phyloP scores from a whole-genome alignment of 2,113 vertebrate species.

The Dissostichus mawsoni region DNA sequence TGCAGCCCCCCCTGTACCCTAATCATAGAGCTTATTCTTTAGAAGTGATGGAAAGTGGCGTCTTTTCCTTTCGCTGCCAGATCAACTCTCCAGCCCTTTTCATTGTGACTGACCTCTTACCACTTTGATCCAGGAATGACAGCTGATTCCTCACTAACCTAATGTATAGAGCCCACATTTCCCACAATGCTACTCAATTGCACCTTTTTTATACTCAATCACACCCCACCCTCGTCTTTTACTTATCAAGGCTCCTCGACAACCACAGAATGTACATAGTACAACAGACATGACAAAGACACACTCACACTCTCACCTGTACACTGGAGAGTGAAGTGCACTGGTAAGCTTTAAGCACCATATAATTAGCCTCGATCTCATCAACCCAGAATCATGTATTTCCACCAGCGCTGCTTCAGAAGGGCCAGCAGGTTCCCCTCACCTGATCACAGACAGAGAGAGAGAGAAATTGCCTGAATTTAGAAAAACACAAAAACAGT shows the following conservation, averaged over 20 bases:
- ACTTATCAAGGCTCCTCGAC: background rate
- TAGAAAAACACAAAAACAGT: no score
- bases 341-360: constrained; percentile 97
- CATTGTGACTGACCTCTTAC: background rate
- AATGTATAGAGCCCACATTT: no score
- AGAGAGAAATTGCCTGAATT: background rate
- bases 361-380: constrained; percentile 96
- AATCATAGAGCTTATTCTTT: no score
- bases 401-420: constrained; percentile 97
- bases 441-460: constrained; percentile 78
- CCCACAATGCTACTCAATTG: no score
- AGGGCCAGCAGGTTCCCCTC: constrained; percentile 96
- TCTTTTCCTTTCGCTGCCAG: background rate
- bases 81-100: background rate
- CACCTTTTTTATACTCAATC: no score
- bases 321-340: constrained; percentile 96
- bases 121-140: background rate
- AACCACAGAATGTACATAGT: background rate
- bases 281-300: background rate
- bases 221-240: no score
- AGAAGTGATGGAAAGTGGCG: no score
- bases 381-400: constrained; percentile 96
- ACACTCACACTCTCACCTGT: constrained; percentile 85
- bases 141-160: background rate
- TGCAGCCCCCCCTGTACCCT: no score